Evolutionary conservation across 2,797 vertebrate genomes (phyloP).

Genomic region (Acridotheres tristis): DNA sequence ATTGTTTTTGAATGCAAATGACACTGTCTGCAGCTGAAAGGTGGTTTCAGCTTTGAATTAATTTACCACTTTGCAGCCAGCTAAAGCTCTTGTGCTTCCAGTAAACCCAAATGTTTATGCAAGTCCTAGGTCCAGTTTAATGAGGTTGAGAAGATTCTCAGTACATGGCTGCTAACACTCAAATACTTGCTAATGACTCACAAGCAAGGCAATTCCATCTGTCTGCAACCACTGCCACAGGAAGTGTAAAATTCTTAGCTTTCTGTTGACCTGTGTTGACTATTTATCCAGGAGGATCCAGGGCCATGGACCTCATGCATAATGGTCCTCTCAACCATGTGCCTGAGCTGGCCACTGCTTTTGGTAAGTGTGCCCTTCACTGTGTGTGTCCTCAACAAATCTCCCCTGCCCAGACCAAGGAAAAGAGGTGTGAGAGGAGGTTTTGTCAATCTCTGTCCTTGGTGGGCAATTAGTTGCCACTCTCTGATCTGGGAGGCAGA

Average conservation of each 20-base stretch:
- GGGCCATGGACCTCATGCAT: rapidly evolving
- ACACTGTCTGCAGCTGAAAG: conserved; percentile 13
- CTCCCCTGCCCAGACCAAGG: background rate
- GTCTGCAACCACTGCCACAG: background rate
- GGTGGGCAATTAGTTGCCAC: background rate
- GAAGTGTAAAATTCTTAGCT: background rate
- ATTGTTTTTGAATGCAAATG: conserved; percentile 14
- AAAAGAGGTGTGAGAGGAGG: background rate
- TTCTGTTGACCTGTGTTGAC: background rate
- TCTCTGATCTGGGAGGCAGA: background rate
- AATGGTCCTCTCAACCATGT: rapidly evolving
- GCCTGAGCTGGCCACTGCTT: background rate
- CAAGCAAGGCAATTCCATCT: background rate
- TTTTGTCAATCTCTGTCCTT: background rate
- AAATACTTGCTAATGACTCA: background rate
- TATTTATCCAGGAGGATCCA: background rate
- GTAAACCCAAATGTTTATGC: conserved; percentile 13
- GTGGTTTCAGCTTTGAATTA: conserved; percentile 21
- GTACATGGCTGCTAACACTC: background rate
- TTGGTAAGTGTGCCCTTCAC: rapidly evolving
- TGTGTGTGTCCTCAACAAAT: rapidly evolving
- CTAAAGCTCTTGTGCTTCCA: background rate
- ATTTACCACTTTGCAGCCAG: background rate
- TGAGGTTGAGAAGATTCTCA: background rate
- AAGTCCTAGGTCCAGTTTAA: background rate